Base-by-base conservation (phyloP, 2,797 vertebrate genomes). In the Cuculus canorus region DNA sequence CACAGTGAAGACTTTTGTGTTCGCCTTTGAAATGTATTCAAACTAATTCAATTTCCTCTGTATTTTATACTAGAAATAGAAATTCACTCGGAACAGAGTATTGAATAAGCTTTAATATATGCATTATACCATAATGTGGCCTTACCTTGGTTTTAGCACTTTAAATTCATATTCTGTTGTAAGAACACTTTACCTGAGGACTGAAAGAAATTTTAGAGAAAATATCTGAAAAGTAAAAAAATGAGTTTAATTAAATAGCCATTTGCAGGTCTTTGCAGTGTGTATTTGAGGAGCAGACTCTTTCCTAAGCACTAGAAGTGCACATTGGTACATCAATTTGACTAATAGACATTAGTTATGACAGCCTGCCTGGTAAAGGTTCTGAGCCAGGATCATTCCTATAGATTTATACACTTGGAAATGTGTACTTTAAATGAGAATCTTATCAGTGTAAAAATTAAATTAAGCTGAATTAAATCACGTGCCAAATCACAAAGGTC, bases 311-410 rank as follows among this genome's bases (percentile, higher is more conserved):
- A 82, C 47, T 97, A 92, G 88, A 96, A 96, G 63, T 80, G 75
- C 84, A 48, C 13, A 0, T 84, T 94, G 82, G 92, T 96, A 91
- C 90, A 97, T 91, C 95, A 96, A 95, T 96, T 95, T 91, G 92
- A 90, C 45, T 60, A 97, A 97, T 85, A 96, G 75, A 93, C 65
- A 80, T 97, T 97, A 95, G 96, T 96, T 94, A 93, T 96, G 95
- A 95, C 95, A 95, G 93, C 39, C 78, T 56, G 16, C 76, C 80
- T 95, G 86, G 71, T 95, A 92, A 97, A 96, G 92, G 61, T 95
- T 96, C 93, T 77, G 61, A 96, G 93, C 86, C 93, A 96, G 93
- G 90, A 75, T 97, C 95, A 68, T 83, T 96, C 95, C 91, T 92
- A 95, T 86, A 96, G 96, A 92, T 66, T 94, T 97, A 96, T 94